phyloP scores from a whole-genome alignment of 2,797 vertebrate genomes.

The Anabacerthia variegaticeps region DNA sequence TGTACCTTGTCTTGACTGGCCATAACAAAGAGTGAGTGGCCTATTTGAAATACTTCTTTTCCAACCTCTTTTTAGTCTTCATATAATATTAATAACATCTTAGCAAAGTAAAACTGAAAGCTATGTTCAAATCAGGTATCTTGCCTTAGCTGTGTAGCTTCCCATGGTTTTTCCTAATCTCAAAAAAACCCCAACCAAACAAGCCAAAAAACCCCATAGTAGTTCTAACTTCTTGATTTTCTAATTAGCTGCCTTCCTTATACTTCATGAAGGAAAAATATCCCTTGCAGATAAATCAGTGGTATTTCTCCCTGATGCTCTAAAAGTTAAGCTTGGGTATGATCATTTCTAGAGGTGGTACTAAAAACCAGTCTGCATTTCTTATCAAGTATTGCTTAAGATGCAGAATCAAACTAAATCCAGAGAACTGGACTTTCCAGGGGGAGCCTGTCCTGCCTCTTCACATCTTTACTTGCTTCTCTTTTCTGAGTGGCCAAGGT shows the following conservation, averaged over 20 bases:
- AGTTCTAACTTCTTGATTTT: neutral
- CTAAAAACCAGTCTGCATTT: neutral
- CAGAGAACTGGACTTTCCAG: too few species aligned
- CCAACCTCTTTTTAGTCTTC: neutral
- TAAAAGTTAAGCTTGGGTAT: neutral
- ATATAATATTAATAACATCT: neutral
- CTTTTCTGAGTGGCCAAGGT: neutral
- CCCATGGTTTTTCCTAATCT: neutral
- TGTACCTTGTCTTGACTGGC: neutral
- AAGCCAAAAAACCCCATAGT: too few species aligned
- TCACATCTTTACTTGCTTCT: neutral
- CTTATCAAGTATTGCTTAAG: neutral
- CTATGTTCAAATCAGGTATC: neutral
- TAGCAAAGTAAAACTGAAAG: neutral
- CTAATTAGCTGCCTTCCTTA: neutral
- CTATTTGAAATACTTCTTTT: neutral
- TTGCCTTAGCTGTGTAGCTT: neutral
- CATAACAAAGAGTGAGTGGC: accelerated
- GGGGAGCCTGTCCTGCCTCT: neutral
- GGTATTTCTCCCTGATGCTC: neutral
- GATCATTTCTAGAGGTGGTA: neutral
- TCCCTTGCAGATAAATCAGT: neutral
- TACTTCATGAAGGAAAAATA: neutral
- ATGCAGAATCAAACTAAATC: neutral
- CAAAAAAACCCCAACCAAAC: neutral